Conservation (phyloP, 2,797 vertebrate genomes). For the Anas flavirostris region DNA sequence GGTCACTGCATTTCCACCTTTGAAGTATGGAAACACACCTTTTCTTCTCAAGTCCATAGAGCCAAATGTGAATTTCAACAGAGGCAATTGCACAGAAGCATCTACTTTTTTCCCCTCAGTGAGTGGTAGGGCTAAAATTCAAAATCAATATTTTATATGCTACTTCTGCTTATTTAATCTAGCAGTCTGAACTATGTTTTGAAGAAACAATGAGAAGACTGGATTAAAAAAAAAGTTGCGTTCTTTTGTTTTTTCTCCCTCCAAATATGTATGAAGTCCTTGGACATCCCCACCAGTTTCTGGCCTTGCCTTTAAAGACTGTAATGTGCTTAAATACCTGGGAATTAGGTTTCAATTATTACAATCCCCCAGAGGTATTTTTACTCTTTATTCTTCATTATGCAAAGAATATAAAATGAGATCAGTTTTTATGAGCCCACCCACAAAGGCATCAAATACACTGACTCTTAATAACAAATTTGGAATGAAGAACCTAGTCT, state of each 20-base stretch:
- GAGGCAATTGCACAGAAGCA: not conserved
- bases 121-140: not conserved
- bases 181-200: not conserved
- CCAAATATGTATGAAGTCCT: not conserved
- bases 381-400: constrained; percentile 49
- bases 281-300: constrained; percentile 28
- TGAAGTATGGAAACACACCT: not conserved
- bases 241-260: not conserved
- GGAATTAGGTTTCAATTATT: constrained; percentile 53
- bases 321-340: constrained; percentile 41
- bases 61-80: not conserved
- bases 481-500: not conserved
- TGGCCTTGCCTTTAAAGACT: constrained; percentile 37
- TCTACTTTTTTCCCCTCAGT: not conserved
- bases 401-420: constrained; percentile 32
- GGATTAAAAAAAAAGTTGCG: not conserved
- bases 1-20: not conserved
- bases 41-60: accelerated
- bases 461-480: constrained; percentile 14
- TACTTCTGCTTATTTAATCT: not conserved
- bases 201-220: not conserved
- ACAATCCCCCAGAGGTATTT: constrained; percentile 31
- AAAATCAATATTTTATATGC: not conserved
- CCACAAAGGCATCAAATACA: constrained; percentile 37
- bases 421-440: constrained; percentile 56